These are phyloP conservation scores for Exocentrus adspersus DNA, from an alignment of 2,888 invertebrate genomes.

Conservation along the genomic window DNA sequence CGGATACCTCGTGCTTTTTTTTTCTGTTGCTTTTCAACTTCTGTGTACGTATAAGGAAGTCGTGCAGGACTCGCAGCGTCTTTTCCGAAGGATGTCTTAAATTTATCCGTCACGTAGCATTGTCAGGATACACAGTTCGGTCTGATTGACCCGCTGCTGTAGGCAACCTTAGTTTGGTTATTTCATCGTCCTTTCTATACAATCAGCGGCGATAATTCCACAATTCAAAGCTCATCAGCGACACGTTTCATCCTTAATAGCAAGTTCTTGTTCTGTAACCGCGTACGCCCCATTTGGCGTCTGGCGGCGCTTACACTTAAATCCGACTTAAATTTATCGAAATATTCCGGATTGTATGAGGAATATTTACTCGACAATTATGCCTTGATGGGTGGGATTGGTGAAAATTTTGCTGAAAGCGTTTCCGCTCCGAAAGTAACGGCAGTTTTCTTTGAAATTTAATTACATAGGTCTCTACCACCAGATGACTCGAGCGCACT, in stretches of 20 bases:
- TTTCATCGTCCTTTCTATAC: slow-evolving; percentile 52
- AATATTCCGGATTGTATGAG: slow-evolving; percentile 1
- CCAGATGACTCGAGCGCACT: slow-evolving; percentile 1
- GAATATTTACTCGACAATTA: slow-evolving; percentile 18
- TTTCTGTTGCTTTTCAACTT: too few species aligned
- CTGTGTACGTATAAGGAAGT: too few species aligned
- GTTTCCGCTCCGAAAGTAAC: background rate
- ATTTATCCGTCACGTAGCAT: slow-evolving; percentile 36
- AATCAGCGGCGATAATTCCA: slow-evolving; percentile 62
- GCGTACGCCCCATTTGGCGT: slow-evolving; percentile 41
- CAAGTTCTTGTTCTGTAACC: slow-evolving; percentile 58
- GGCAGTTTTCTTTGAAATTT: background rate
- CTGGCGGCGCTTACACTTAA: slow-evolving; percentile 20
- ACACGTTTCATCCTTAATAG: slow-evolving; percentile 63
- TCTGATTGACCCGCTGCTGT: slow-evolving; percentile 40
- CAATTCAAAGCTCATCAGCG: slow-evolving; percentile 64
- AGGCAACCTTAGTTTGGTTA: slow-evolving; percentile 43
- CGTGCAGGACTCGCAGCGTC: too few species aligned
- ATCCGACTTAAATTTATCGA: slow-evolving; percentile 25
- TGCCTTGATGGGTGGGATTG: too few species aligned
- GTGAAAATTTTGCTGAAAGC: too few species aligned
- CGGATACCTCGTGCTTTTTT: too few species aligned
- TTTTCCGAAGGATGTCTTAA: slow-evolving; percentile 35
- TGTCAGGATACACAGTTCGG: slow-evolving; percentile 27
- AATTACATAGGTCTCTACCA: background rate